Percentiles rank a stretch among this genome's conserved stretches.
phyloP scores from a whole-genome alignment of 1,140 invertebrate species.

The Brachionus calyciflorus region DNA sequence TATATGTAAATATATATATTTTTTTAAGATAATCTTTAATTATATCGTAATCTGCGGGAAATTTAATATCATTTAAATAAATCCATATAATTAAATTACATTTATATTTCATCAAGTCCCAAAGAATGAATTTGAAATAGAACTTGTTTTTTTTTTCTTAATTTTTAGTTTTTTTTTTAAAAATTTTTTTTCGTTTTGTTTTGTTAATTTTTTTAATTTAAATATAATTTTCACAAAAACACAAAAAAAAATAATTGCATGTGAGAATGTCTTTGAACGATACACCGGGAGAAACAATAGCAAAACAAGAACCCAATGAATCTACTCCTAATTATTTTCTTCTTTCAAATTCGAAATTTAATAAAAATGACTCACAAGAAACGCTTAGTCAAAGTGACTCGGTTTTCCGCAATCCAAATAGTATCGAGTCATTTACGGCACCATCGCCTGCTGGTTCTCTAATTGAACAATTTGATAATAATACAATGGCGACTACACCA shows the following conservation, averaged over 20 bases:
- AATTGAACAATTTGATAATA: slow-evolving; percentile 21
- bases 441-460: slow-evolving; percentile 37
- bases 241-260: too few species aligned
- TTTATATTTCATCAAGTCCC: too few species aligned
- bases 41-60: too few species aligned
- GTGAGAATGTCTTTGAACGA: slow-evolving; percentile 19
- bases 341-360: not conserved
- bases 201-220: slow-evolving; percentile 10
- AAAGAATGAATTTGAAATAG: too few species aligned
- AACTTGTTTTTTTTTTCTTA: too few species aligned
- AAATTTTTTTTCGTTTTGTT: slow-evolving; percentile 9
- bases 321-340: slow-evolving; percentile 12
- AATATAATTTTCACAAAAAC: too few species aligned
- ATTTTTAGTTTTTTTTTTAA: too few species aligned
- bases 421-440: slow-evolving; percentile 31
- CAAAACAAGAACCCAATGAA: not conserved
- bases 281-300: not conserved
- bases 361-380: not conserved
- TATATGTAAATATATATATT: too few species aligned
- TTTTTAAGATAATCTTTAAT: too few species aligned
- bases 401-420: slow-evolving; percentile 34
- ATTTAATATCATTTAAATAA: too few species aligned
- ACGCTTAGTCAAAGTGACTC: not conserved
- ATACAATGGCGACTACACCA: not conserved
- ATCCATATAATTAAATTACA: too few species aligned